Evolutionary conservation across 1,140 invertebrate species (phyloP), one percentile per base, ranked within the genome.

Genomic region (Acromyrmex heyeri): DNA sequence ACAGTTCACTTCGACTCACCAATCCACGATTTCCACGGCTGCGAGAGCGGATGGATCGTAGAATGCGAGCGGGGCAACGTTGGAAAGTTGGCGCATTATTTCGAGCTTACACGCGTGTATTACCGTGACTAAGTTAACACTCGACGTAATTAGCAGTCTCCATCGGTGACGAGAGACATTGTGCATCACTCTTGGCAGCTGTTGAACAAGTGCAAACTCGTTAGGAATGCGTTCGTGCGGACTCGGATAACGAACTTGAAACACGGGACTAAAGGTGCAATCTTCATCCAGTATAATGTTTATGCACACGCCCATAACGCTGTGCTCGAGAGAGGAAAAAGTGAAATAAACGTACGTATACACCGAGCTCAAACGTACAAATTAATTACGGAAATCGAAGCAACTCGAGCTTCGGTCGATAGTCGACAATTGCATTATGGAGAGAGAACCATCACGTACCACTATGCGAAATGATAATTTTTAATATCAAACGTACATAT

Each of bases 121-220:
- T 38, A 67, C 44, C 62, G 38, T 21, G 55, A 53, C 59, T 38
- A n/a, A n/a, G 57, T 70, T 53, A 76, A 85, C 44, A 85, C 48
- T 85, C 38, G 57, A 64, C 50, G 73, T 85, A 85, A 85, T 85
- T 85, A 85, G 82, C 24, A 48, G 76, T 73, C 82, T 59, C 18
- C 27, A 10, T 7, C 59, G 72, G 44, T 78, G 82, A 85, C 75
- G 57, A 48, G 72, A 50, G 70, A 7, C 57, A 67, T 62, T 77
- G 82, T 44, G 73, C 82, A 78, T 76, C 73, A 65, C 73, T 78
- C 48, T 65, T 65, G 62, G 50, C 30, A 48, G 59, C 44, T 69
- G 77, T 44, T 53, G 59, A 62, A 65, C 82, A 65, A 85, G 82
- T 38, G 82, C 59, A 85, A 85, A 85, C 48, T 85, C 53, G 73